Evolutionary conservation across 2,797 vertebrate species (phyloP).

Genomic region (Coluber constrictor): DNA sequence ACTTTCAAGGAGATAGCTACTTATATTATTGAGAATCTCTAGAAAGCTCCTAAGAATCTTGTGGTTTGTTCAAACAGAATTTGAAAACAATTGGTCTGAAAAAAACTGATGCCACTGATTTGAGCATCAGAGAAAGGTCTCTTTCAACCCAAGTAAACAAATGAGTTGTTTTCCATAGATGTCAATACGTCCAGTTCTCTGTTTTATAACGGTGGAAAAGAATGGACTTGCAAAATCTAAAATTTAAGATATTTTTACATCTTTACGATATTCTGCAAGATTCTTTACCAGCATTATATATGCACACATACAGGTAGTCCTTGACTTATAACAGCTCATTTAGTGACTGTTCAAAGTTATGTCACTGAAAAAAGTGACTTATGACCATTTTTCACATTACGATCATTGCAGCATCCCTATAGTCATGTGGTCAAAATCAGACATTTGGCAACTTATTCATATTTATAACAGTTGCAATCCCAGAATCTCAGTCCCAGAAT

Average conservation of each 20-base stretch:
- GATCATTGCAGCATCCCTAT: background rate
- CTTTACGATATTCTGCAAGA: background rate
- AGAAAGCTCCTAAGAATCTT: background rate
- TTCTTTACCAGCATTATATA: background rate
- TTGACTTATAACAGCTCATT: background rate
- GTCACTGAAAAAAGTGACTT: background rate
- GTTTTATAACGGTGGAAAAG: background rate
- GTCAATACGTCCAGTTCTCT: background rate
- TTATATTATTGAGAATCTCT: background rate
- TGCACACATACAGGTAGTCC: background rate
- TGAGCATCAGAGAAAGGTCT: background rate
- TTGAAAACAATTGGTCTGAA: background rate
- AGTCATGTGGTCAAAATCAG: background rate
- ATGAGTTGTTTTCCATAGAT: background rate
- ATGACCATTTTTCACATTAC: background rate
- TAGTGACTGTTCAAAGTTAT: background rate
- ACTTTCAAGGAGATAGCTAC: background rate
- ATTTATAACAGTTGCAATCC: background rate
- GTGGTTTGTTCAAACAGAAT: background rate
- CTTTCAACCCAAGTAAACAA: background rate
- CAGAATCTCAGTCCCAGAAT: background rate
- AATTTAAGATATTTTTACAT: background rate
- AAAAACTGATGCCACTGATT: background rate
- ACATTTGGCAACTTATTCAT: background rate
- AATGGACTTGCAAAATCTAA: background rate